phyloP scores from a whole-genome alignment of 1,140 invertebrate species.

The Oreohelix idahoensis region DNA sequence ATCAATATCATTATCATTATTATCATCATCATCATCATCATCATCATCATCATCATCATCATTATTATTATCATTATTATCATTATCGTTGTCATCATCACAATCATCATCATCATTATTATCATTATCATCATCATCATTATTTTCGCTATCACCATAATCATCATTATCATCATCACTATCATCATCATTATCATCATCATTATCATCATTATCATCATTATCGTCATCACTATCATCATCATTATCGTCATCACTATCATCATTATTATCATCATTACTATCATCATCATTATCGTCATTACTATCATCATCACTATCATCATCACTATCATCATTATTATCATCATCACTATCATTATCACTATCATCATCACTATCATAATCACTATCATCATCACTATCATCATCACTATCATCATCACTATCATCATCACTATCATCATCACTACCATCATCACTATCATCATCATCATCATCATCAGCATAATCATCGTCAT shows the following conservation, averaged over 20 bases:
- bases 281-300: slow-evolving; percentile 8
- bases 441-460: not conserved
- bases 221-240: slow-evolving; percentile 3
- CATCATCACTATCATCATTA: slow-evolving; percentile 11
- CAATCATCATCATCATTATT: no score
- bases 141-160: not conserved
- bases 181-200: slow-evolving; percentile 13
- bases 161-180: not conserved
- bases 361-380: slow-evolving; percentile 12
- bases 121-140: not conserved
- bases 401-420: slow-evolving; percentile 8
- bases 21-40: not conserved
- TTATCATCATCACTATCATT: slow-evolving; percentile 14
- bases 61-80: slow-evolving; percentile 7
- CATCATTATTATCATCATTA: slow-evolving; percentile 15
- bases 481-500: no score
- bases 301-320: slow-evolving; percentile 15
- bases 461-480: no score
- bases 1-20: not conserved
- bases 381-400: slow-evolving; percentile 10
- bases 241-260: slow-evolving; percentile 8
- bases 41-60: not conserved
- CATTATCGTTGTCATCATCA: no score
- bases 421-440: slow-evolving; percentile 12
- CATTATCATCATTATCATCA: slow-evolving; percentile 20